These are phyloP conservation scores for Melanophora roralis DNA, from an alignment of 2,888 invertebrate species.

Conservation along the genomic window DNA sequence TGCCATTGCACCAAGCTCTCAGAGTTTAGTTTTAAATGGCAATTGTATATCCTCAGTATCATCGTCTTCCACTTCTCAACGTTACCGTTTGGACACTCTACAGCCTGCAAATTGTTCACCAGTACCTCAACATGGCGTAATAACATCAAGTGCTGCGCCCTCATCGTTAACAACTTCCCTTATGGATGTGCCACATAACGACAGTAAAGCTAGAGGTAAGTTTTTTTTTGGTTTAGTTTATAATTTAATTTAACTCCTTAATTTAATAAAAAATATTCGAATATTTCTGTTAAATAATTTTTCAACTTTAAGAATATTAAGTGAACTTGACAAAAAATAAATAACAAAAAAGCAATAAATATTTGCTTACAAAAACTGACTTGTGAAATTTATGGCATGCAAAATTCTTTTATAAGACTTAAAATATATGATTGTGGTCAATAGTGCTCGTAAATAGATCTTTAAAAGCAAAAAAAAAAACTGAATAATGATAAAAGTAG, in stretches of 20 bases:
- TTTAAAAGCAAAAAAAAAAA: slow-evolving; percentile 9
- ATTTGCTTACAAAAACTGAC: too few relatives aligned
- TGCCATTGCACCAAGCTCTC: slow-evolving; percentile 66
- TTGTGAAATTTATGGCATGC: slow-evolving; percentile 57
- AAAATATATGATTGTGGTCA: slow-evolving; percentile 17
- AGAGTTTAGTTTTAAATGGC: slow-evolving; percentile 71
- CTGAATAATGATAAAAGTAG: background rate
- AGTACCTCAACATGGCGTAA: slow-evolving; percentile 72
- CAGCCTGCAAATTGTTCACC: slow-evolving; percentile 74
- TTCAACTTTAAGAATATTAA: slow-evolving; percentile 19
- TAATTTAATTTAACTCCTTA: background rate
- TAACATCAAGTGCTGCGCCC: slow-evolving; percentile 70
- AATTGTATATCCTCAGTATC: slow-evolving; percentile 74
- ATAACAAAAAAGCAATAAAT: background rate
- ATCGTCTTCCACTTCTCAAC: slow-evolving; percentile 71
- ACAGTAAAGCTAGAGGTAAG: slow-evolving; percentile 68
- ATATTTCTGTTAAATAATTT: slow-evolving; percentile 22
- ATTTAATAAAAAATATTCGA: slow-evolving; percentile 18
- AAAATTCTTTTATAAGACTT: slow-evolving; percentile 35
- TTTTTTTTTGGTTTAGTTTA: background rate
- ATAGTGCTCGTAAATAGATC: slow-evolving; percentile 36
- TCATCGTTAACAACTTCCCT: slow-evolving; percentile 65
- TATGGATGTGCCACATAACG: slow-evolving; percentile 67
- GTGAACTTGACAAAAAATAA: slow-evolving; percentile 47
- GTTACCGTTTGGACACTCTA: slow-evolving; percentile 75